Evolutionary conservation across 2,888 invertebrate genomes (phyloP), one percentile per base, ranked within the genome.

Genomic region (Epsilonema sp.): DNA sequence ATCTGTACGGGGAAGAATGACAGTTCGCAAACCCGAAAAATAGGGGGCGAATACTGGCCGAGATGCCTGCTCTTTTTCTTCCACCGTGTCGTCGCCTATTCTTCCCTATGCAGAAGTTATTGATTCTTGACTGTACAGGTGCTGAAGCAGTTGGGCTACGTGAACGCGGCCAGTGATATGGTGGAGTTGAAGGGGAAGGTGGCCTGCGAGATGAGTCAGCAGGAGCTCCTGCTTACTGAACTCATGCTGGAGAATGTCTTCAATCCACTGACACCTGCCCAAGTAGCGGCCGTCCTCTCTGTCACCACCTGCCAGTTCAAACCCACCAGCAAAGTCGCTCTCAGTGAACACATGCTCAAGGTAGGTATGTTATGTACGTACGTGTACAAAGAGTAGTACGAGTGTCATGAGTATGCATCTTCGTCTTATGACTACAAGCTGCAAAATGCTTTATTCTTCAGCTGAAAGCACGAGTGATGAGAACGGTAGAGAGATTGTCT

Each of bases 251-350:
- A 83, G 52, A 87, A 90, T 65, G 77, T 83, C 45, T 76, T 97
- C 54, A 81, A 81, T 0, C 78, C 82, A 58, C 75, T 85, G 51
- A 76, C 78, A 52, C 81, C 87, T 0, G 79, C 83, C 0, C 90
- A 92, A 69, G 87, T 94, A 41, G 92, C 90, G 0, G 89, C 92
- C 0, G 66, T 94, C 37, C 70, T 97, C 37, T 94, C 92, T 1
- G 79, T 82, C 45, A 74, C 92, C 54, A 89, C 97, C 37, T 92
- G 85, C 68, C 85, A 90, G 70, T 80, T 80, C 46, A 80, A 80
- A 73, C 62, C 77, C 38, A 61, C 61, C 49, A n/a, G n/a, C n/a
- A n/a, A n/a, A n/a, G 57, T 56, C 43, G 60, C 62, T 45, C 77
- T 11, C 23, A 2, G 8, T 2, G 44, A 36, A 3, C 36, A 19